phyloP scores from a whole-genome alignment of 2,797 vertebrate genomes.

The Diplodus puntazzo region DNA sequence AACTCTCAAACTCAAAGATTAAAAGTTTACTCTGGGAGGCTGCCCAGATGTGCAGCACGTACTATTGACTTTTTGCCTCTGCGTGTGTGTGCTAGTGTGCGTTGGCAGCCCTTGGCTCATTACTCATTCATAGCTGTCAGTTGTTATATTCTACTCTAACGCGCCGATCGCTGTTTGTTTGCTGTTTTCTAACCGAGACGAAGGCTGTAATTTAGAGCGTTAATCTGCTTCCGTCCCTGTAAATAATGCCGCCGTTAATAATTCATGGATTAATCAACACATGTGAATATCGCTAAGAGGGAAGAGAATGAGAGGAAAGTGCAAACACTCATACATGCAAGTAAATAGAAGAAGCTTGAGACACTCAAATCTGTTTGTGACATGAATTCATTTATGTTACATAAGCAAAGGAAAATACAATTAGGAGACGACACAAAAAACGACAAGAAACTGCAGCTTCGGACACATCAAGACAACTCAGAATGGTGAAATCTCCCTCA shows the following conservation, averaged over 20 bases:
- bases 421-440: constrained; percentile 48
- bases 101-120: constrained; percentile 37
- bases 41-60: constrained; percentile 7
- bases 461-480: constrained; percentile 21
- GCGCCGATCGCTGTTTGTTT: constrained; percentile 43
- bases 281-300: constrained; percentile 17
- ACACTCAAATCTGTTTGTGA: constrained; percentile 43
- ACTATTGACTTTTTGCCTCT: constrained; percentile 13
- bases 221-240: constrained; percentile 54
- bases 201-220: constrained; percentile 40
- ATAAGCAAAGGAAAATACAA: constrained; percentile 55
- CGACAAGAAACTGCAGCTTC: constrained; percentile 37
- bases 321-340: constrained; percentile 1
- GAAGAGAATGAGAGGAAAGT: constrained; percentile 3
- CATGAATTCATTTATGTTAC: constrained; percentile 64
- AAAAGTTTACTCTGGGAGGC: constrained; percentile 1
- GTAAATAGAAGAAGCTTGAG: constrained; percentile 17
- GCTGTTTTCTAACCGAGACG: neutral
- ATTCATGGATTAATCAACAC: constrained; percentile 66
- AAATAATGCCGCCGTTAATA: constrained; percentile 60
- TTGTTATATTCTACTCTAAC: constrained; percentile 32
- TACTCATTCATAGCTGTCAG: constrained; percentile 44
- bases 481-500: constrained; percentile 32
- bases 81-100: constrained; percentile 1
- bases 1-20: neutral